Percentiles rank a stretch among this genome's conserved stretches.
These are phyloP conservation scores for Steromphala cineraria DNA, from an alignment of 2,888 invertebrate species.

Conservation along the genomic window DNA sequence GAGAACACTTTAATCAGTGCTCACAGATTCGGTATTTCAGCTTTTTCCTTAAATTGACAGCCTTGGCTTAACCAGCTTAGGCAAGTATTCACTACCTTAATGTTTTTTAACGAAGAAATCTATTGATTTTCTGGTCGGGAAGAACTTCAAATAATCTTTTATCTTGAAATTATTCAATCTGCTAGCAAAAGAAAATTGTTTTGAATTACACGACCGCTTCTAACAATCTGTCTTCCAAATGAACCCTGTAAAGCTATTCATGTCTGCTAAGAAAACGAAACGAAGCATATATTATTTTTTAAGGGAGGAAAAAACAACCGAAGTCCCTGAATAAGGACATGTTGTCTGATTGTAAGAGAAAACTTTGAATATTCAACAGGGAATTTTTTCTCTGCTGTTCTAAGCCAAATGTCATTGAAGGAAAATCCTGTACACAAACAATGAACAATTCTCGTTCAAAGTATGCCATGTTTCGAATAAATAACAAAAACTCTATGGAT, in stretches of 20 bases:
- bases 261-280: background rate
- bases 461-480: no score
- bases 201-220: background rate
- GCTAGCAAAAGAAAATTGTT: background rate
- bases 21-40: background rate
- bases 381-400: no score
- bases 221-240: background rate
- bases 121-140: background rate
- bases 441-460: no score
- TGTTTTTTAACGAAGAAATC: background rate
- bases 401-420: no score
- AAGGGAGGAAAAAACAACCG: no score
- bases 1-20: background rate
- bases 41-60: background rate
- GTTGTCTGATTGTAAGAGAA: no score
- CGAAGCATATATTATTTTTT: background rate
- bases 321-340: no score
- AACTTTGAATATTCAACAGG: no score
- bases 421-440: no score
- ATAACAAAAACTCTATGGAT: no score
- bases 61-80: background rate
- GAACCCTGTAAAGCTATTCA: background rate
- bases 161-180: slow-evolving; percentile 14
- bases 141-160: slow-evolving; percentile 16
- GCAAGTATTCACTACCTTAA: background rate